Base-by-base conservation (phyloP, 1,140 invertebrate species). In the Doryteuthis pealeii region DNA sequence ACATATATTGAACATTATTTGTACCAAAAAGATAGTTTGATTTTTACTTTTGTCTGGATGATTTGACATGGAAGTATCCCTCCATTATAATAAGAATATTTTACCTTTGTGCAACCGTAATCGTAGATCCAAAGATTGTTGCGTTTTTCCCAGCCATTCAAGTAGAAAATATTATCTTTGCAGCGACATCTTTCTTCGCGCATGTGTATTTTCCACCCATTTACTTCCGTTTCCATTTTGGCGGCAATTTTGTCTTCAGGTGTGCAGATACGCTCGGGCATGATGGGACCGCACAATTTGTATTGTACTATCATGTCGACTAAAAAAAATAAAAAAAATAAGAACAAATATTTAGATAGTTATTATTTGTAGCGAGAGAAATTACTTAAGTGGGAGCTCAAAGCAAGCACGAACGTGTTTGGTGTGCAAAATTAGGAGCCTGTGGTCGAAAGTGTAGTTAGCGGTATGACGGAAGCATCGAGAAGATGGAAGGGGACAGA, bases 211-310 rank as follows among this genome's bases (percentile, higher is more conserved):
- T 68, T 22, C 66, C 66, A 68, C 6, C 10, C 28, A 22, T 68
- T 12, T 0, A 68, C 66, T 3, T 68, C 66, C 1, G 66, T 68
- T 8, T 68, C 30, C 66, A 68, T 31, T 26, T 26, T 18, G 30
- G 66, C 66, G 18, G 66, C 66, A 12, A 68, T 30, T 31, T 68
- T 32, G 30, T 68, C 66, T 5, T 33, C 66, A 4, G 58, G 58
- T 22, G 22, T 68, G 32, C 66, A 68, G 22, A 68, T 68, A 22
- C 32, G n/a, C 31, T 68, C 66, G 18, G 66, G 66, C 66, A 68
- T 68, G n/a, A 68, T 68, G 8, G 66, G 66, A 32, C 66, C 66
- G 31, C 66, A 68, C 66, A 68, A 14, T 33, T 68, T 68, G 66
- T 68, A 68, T 30, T 68, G 66, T 8, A 68, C 66, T 12, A 33